These are phyloP conservation scores for Apamea crenata DNA, from an alignment of 2,888 invertebrate genomes.

Conservation along the genomic window DNA sequence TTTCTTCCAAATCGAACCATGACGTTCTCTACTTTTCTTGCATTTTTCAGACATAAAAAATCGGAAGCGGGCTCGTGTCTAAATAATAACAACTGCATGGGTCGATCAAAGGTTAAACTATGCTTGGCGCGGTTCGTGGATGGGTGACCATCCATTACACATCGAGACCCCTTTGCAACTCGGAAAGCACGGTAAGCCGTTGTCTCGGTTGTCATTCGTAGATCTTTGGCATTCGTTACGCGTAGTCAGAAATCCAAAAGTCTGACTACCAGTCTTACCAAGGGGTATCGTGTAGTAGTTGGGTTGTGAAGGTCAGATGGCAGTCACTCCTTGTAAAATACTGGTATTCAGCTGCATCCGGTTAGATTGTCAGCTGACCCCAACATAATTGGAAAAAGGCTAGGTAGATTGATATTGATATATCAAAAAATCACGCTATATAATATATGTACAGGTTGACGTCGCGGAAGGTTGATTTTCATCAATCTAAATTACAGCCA, in stretches of 20 bases:
- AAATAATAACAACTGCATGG: no score
- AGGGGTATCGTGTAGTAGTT: neutral
- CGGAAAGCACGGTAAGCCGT: no score
- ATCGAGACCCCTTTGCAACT: neutral
- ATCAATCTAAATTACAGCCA: neutral
- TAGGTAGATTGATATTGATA: no score
- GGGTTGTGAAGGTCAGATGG: neutral
- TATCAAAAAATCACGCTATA: neutral
- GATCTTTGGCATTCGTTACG: no score
- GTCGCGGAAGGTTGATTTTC: neutral
- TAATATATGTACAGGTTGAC: neutral
- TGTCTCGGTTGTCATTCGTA: no score
- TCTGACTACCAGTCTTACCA: neutral
- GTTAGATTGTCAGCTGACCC: no score
- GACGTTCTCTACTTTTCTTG: neutral
- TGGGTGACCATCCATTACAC: no score
- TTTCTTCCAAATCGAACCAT: neutral
- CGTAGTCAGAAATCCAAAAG: neutral
- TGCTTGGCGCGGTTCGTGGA: no score
- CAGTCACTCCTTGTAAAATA: no score
- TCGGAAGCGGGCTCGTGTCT: no score
- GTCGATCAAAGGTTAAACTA: no score
- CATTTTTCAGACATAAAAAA: neutral
- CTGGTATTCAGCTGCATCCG: neutral
- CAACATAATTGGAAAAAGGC: no score